These are phyloP conservation scores for Myotis yumanensis DNA, from an alignment of 2,113 vertebrate genomes.

Conservation along the genomic window DNA sequence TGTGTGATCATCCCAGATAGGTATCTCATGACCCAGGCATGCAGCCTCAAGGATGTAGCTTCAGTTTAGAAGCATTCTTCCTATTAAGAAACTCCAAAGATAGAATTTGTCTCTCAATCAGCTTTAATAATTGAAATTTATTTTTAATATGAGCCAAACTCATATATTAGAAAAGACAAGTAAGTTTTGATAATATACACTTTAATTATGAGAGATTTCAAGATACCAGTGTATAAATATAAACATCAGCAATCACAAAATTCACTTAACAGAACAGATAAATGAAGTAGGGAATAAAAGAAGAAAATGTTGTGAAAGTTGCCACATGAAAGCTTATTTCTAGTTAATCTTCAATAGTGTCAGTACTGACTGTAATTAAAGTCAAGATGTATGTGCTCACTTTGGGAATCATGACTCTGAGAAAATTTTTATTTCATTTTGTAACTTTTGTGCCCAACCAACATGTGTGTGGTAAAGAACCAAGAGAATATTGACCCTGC, in stretches of 20 bases:
- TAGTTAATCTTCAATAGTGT: not conserved
- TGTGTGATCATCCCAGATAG: not conserved
- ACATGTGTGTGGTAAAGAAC: not conserved
- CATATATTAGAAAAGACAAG: not conserved
- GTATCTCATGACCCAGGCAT: not conserved
- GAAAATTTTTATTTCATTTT: slow-evolving; percentile 1
- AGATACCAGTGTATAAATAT: not conserved
- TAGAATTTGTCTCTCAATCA: not conserved
- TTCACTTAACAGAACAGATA: not conserved
- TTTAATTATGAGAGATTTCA: not conserved
- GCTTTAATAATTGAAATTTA: slow-evolving; percentile 35
- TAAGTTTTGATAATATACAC: not conserved
- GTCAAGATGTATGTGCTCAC: not conserved
- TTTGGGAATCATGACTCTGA: not conserved
- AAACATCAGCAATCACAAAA: not conserved
- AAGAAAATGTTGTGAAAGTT: slow-evolving; percentile 13
- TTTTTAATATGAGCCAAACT: slow-evolving; percentile 22
- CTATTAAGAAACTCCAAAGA: not conserved
- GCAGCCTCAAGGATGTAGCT: not conserved
- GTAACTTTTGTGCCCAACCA: not conserved
- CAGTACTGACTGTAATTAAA: not conserved
- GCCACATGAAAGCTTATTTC: not conserved
- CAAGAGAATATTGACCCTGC: not conserved
- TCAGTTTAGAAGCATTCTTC: not conserved
- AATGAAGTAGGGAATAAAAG: not conserved